Evolutionary conservation across 2,888 invertebrate genomes (phyloP), one percentile per base, ranked within the genome.

Genomic region (Trichopria drosophilae): DNA sequence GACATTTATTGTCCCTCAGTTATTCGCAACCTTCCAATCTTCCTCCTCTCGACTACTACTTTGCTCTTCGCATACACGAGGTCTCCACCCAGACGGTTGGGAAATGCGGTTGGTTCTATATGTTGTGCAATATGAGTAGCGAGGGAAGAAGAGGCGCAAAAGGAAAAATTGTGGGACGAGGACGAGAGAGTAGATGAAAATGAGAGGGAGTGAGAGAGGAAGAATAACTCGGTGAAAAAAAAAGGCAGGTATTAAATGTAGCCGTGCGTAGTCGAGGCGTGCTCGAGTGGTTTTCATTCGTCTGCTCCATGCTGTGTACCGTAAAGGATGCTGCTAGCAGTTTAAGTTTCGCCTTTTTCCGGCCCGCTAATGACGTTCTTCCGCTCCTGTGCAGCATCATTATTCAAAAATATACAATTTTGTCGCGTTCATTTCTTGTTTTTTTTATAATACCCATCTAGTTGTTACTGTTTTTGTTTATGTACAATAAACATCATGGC

Each of bases 201-300:
- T 29, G 37, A 54, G 42, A 37, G 15, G 24, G 26, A 22, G 24
- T 12, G 9, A 29, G 40, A 13, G 42, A 24, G 20, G 29, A 10
- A 16, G 46, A 49, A 5, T 16, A 47, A 31, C 39, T 41, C 10
- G 24, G 41, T 18, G 35, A 19, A 49, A 53, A 52, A 58, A 46
- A 53, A 29, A 44, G 31, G 28, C 41, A 37, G 54, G 60, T 65
- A 65, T 66, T 62, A 65, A 67, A 65, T 58, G 64, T 61, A 60
- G 55, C 57, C 55, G 56, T 50, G 60, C 59, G 49, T 47, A 46
- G 53, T 64, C 53, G 57, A 62, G 63, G 62, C 52, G 62, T 56
- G 61, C 62, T 61, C 60, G 59, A 68, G 66, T 61, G 63, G 60
- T 65, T 67, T 65, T 61, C 63, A 60, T 65, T 63, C 62, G 57